Conservation (phyloP, 1,140 invertebrate genomes). For the Scaptodrosophila lebanonensis region DNA sequence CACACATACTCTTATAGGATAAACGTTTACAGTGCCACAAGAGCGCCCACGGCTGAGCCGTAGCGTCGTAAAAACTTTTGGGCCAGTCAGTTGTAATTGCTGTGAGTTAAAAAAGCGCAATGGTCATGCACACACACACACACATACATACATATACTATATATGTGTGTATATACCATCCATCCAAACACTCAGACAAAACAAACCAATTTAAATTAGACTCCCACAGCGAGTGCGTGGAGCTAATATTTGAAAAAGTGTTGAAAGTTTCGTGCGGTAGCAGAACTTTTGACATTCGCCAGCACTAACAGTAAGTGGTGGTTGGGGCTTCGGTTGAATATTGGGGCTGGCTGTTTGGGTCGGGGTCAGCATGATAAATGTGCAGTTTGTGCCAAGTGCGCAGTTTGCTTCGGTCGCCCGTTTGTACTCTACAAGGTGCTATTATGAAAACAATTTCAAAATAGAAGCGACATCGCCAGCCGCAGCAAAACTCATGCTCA, state of each 20-base stretch:
- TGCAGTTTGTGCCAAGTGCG: slow-evolving; percentile 23
- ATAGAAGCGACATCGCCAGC: slow-evolving; percentile 14
- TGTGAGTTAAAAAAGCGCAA: too few relatives aligned
- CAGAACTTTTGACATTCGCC: slow-evolving; percentile 71
- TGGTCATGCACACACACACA: too few relatives aligned
- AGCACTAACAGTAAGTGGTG: slow-evolving; percentile 64
- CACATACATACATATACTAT: too few relatives aligned
- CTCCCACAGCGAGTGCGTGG: slow-evolving; percentile 4
- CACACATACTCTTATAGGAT: too few relatives aligned
- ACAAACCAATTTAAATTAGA: slow-evolving; percentile 76
- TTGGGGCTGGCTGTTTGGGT: slow-evolving; percentile 4
- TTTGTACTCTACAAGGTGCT: slow-evolving; percentile 41
- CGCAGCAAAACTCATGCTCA: slow-evolving; percentile 27
- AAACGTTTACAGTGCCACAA: too few relatives aligned
- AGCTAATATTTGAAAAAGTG: slow-evolving; percentile 52
- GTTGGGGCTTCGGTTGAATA: slow-evolving; percentile 4
- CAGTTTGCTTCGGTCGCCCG: slow-evolving; percentile 6
- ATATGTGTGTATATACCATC: too few relatives aligned
- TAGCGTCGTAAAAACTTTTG: too few relatives aligned
- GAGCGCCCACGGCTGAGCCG: too few relatives aligned
- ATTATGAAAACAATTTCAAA: slow-evolving; percentile 60
- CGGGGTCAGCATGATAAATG: slow-evolving; percentile 57
- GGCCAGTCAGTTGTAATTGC: too few relatives aligned
- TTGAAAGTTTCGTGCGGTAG: slow-evolving; percentile 55
- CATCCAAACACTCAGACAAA: slow-evolving; percentile 51